A percentile compares a stretch with the other conserved stretches of the same genome.
These are phyloP conservation scores for Aphis gossypii DNA, from an alignment of 1,140 invertebrate species.

Conservation along the genomic window DNA sequence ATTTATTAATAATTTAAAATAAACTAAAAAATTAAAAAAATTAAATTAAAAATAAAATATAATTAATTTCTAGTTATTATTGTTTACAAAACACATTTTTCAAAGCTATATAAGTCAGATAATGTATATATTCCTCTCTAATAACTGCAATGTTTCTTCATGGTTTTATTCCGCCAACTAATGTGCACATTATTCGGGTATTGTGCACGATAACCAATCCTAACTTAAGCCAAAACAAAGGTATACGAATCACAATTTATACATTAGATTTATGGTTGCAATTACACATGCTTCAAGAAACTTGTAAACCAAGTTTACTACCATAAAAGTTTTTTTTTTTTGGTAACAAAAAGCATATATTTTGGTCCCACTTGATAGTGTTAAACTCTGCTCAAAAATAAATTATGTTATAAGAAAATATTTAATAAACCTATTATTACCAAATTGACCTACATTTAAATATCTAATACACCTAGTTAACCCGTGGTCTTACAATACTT, in stretches of 20 bases:
- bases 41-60: background rate
- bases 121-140: background rate
- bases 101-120: background rate
- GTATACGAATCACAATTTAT: background rate
- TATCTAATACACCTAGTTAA: background rate
- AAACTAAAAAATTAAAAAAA: background rate
- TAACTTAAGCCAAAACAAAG: background rate
- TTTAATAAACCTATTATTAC: background rate
- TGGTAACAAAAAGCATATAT: background rate
- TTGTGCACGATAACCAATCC: background rate
- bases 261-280: background rate
- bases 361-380: background rate
- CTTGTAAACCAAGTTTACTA: background rate
- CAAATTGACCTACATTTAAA: background rate
- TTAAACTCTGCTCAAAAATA: background rate
- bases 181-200: background rate
- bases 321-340: background rate
- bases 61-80: background rate
- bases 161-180: background rate
- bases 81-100: background rate
- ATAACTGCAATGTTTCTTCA: background rate
- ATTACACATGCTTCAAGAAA: background rate
- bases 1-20: no score
- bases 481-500: background rate
- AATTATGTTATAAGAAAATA: background rate